Evolutionary conservation across 1,140 invertebrate species (phyloP).

Genomic region (Plectrocnemia conspersa): DNA sequence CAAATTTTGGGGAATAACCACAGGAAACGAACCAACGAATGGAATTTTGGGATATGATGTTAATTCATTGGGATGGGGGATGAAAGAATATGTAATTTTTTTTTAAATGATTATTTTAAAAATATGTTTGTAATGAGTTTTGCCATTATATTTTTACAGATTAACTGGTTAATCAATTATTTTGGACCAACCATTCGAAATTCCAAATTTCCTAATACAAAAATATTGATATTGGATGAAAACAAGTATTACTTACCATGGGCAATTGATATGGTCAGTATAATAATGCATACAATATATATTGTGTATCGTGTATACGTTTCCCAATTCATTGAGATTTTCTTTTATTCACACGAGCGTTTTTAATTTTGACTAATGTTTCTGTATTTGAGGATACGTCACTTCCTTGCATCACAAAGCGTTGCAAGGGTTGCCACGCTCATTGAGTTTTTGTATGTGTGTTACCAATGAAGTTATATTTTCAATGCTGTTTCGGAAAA

Average conservation of each 20-base stretch:
- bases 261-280: conserved; percentile 60
- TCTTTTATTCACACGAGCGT: too few species aligned
- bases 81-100: conserved; percentile 46
- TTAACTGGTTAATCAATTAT: conserved; percentile 61
- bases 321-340: too few species aligned
- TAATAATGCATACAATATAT: conserved; percentile 16
- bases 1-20: conserved; percentile 60
- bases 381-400: too few species aligned
- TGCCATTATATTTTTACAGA: conserved; percentile 41
- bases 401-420: too few species aligned
- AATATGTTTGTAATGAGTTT: neutral
- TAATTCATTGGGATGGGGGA: conserved; percentile 71
- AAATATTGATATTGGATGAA: conserved; percentile 66
- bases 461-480: too few species aligned
- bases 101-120: neutral
- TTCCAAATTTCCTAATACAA: conserved; percentile 52
- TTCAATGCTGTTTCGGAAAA: too few species aligned
- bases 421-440: too few species aligned
- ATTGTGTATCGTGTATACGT: too few species aligned
- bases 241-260: conserved; percentile 58
- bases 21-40: conserved; percentile 62
- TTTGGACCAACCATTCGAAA: conserved; percentile 60
- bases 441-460: too few species aligned
- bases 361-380: too few species aligned
- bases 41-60: conserved; percentile 60